Evolutionary conservation across 2,888 invertebrate genomes (phyloP), one percentile per base, ranked within the genome.

Genomic region (Diachrysia chrysitis): DNA sequence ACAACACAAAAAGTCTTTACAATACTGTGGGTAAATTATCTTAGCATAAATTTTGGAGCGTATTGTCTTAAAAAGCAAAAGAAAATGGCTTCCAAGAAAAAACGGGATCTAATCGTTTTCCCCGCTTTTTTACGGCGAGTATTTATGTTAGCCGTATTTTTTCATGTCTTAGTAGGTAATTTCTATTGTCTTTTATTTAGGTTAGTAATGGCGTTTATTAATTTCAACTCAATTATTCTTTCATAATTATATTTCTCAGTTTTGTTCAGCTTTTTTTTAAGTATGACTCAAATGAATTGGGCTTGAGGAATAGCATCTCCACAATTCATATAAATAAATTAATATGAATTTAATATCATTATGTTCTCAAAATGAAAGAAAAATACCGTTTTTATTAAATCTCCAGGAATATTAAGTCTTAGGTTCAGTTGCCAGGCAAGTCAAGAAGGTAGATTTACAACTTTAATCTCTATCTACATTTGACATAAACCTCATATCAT

Each of bases 11-110:
- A 68, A 62, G 16, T 25, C 32, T 21, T 58, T 51, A 65, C 57
- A 68, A 61, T 53, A 58, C 64, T 51, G 46, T 32, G 35, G 60
- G 65, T 65, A 76, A 76, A 76, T 76, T 76, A 76, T 77, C 69
- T 76, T 76, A 60, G 10, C 78, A 77, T 76, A 73, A 76, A 76
- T 77, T 77, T 48, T 63, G 59, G 29, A 58, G 64, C 64, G 54
- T 77, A 73, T 69, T 77, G 78, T 73, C 73, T 69, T 65, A 58
- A 57, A 54, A 71, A 35, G 46, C 54, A n/a, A 46, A 42, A 66
- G 76, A 61, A 76, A 73, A 75, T 76, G 76, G 56, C 66, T 75
- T 59, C 51, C 7, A 42, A 42, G 58, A 60, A 65, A 70, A 21
- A 73, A 62, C 48, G 65, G n/a, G 65, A 75, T 54, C 58, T 73